Evolutionary conservation across 2,888 invertebrate species (phyloP).

Genomic region (Pelosia muscerda): DNA sequence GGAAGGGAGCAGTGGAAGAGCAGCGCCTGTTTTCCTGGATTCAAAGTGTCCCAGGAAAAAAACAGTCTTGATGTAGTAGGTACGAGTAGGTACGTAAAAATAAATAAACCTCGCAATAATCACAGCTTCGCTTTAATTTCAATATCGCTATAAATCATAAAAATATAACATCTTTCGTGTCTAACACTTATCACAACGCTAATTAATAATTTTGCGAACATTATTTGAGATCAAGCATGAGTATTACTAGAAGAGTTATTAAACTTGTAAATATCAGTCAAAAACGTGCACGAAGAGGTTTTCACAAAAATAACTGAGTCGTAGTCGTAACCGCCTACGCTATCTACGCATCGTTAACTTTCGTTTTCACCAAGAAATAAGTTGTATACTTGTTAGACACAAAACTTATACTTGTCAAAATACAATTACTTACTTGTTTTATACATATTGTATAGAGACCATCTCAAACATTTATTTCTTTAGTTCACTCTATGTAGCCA

Average conservation of each 20-base stretch:
- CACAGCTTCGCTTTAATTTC: conserved; percentile 69
- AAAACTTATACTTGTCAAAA: too few relatives aligned
- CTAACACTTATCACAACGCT: conserved; percentile 54
- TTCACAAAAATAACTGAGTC: background rate
- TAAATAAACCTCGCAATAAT: conserved; percentile 50
- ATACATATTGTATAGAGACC: too few relatives aligned
- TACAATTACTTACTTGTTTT: background rate
- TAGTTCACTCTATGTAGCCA: too few relatives aligned
- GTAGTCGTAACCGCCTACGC: background rate
- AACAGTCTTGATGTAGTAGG: background rate
- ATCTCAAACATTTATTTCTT: too few relatives aligned
- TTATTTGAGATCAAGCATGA: conserved; percentile 15
- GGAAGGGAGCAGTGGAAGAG: too few relatives aligned
- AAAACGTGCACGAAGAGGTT: conserved; percentile 16
- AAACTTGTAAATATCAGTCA: conserved; percentile 12
- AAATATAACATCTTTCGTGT: conserved; percentile 51
- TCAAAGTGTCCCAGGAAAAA: background rate
- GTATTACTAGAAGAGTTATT: conserved; percentile 9
- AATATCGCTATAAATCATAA: conserved; percentile 51
- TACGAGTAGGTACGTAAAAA: background rate
- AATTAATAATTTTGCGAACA: conserved; percentile 35
- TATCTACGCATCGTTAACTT: too few relatives aligned
- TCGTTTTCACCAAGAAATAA: too few relatives aligned
- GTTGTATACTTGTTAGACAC: too few relatives aligned
- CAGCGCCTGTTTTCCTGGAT: too few relatives aligned